Base-by-base conservation (phyloP, 2,888 invertebrate genomes). In the Hanleya hanleyi region DNA sequence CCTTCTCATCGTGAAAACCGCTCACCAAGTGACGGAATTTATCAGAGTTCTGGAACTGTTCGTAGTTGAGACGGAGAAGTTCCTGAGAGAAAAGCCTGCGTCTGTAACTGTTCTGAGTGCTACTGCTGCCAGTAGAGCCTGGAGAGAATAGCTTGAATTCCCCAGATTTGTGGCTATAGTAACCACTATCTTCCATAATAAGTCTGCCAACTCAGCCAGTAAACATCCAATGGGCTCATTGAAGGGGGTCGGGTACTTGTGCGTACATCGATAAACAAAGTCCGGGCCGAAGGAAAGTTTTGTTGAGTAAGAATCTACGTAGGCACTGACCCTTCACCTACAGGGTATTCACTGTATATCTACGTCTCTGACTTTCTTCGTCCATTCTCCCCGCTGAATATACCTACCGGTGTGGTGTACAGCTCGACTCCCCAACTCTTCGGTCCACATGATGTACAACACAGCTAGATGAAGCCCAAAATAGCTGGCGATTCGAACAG, bases 1-100 rank as follows among this genome's bases (percentile, higher is more conserved):
- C 87, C 18, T 82, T 81, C 69, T 85, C 85, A 76, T 85, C 85
- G 6, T 74, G 71, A 75, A 86, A 86, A 6, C 84, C 85, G 79
- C 83, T 79, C 49, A 80, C 78, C 36, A 84, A 78, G 73, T 83
- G 82, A 37, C 79, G 76, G 57, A 81, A 82, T 62, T 57, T 75
- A 6, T 75, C 62, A 22, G 82, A 83, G 36, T 81, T 76, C 33
- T 76, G 71, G 7, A 86, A 72, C 62, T 84, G 81, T 47, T 69
- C 65, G 57, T 77, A 82, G 35, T 67, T 78, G 41, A 82, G 68
- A 35, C 76, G 65, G 72, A 84, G 64, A 9, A 64, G 38, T n/a
- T 37, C 38, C 37, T 26, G 35, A 35, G 64, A 64, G 37, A 64
- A 64, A 35, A 64, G 64, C 37, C 38, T 64, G 18, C 64, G 35